These are phyloP conservation scores for Machimus rusticus DNA, from an alignment of 2,888 invertebrate genomes.

Conservation along the genomic window DNA sequence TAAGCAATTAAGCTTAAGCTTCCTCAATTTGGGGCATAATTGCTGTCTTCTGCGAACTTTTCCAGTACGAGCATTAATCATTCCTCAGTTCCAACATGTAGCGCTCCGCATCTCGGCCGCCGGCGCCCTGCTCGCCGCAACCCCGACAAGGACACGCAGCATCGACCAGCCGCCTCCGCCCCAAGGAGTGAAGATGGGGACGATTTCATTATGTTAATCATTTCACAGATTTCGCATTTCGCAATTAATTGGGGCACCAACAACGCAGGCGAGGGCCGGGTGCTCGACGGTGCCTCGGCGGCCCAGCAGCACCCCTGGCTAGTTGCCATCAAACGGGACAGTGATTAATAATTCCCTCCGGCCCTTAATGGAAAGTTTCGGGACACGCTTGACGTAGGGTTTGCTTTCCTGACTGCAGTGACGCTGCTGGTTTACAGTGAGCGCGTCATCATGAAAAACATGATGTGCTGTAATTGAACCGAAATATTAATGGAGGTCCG, in stretches of 20 bases:
- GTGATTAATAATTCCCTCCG: constrained; percentile 20
- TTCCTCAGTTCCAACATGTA: neutral
- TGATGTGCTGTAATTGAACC: constrained; percentile 26
- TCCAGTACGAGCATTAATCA: constrained; percentile 8
- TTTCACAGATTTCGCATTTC: constrained; percentile 39
- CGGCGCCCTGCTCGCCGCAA: neutral
- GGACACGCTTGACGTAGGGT: neutral
- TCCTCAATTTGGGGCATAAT: neutral
- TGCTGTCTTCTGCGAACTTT: constrained; percentile 5
- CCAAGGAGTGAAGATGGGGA: neutral
- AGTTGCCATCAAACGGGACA: neutral
- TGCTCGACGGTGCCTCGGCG: neutral
- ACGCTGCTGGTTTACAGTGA: neutral
- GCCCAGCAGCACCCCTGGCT: neutral
- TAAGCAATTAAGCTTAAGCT: constrained; percentile 2
- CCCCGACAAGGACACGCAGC: neutral
- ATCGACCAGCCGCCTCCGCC: neutral
- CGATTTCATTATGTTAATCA: constrained; percentile 44
- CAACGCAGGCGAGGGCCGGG: neutral
- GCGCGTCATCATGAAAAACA: neutral
- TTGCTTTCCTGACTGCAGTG: neutral
- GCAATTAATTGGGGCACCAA: constrained; percentile 42
- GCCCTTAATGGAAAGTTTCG: constrained; percentile 7
- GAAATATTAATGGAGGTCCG: neutral
- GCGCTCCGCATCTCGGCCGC: neutral